Percentiles rank a stretch among this genome's conserved stretches.
These are phyloP conservation scores for Argyrosomus japonicus DNA, from an alignment of 2,113 vertebrate species.

Conservation along the genomic window DNA sequence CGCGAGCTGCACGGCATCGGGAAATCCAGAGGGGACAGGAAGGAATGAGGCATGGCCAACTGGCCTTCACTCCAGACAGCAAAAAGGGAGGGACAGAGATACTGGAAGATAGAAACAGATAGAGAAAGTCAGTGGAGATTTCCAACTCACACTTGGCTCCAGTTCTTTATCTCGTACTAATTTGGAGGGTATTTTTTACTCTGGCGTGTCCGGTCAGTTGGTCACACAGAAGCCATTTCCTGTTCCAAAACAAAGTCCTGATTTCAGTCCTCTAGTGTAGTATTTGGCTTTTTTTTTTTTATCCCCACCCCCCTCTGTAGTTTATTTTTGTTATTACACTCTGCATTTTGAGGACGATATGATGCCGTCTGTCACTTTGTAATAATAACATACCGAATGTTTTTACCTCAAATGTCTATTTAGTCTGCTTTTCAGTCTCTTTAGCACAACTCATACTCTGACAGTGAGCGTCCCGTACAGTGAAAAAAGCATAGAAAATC, in stretches of 20 bases:
- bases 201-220: slow-evolving; percentile 19
- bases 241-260: slow-evolving; percentile 32
- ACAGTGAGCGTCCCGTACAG: background rate
- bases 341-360: background rate
- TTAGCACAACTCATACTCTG: background rate
- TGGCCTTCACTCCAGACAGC: slow-evolving; percentile 65
- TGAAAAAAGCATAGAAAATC: slow-evolving; percentile 26
- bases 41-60: slow-evolving; percentile 55
- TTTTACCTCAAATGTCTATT: slow-evolving; percentile 1
- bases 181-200: slow-evolving; percentile 19
- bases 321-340: background rate
- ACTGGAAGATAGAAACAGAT: slow-evolving; percentile 8
- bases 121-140: background rate
- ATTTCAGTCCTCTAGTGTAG: slow-evolving; percentile 1
- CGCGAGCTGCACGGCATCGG: slow-evolving; percentile 33
- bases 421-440: slow-evolving; percentile 7
- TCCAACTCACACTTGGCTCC: slow-evolving; percentile 13
- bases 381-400: background rate
- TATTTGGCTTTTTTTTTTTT: slow-evolving; percentile 8
- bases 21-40: slow-evolving; percentile 60
- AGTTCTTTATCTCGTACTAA: slow-evolving; percentile 29
- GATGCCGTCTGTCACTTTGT: background rate
- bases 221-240: slow-evolving; percentile 50
- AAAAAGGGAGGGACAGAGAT: slow-evolving; percentile 22
- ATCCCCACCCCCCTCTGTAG: background rate